Evolutionary conservation across 2,797 vertebrate species (phyloP), one percentile per base, ranked within the genome.

Genomic region (Anas bahamensis): DNA sequence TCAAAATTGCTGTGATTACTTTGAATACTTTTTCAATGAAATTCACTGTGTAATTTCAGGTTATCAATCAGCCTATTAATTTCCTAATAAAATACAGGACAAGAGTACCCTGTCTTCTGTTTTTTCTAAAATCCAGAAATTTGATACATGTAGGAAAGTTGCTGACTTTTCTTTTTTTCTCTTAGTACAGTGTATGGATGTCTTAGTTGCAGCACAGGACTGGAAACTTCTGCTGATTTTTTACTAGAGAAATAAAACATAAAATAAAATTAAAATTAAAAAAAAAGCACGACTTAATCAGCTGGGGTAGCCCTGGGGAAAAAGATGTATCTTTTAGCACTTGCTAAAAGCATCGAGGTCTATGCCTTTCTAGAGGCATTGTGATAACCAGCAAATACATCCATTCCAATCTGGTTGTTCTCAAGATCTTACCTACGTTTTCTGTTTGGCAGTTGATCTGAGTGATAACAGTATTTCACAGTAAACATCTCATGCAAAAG

Each of bases 41-140:
- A 94, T 81, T 95, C 70, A 75, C 68, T 53, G 2, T 97, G 96
- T 96, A 96, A 97, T 95, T 96, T 96, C 82, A 95, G 82, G 56
- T 85, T 95, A 85, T 87, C 93, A 70, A 94, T 93, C 89, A 91
- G 77, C 77, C 92, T 90, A 78, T 89, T 93, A 92, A 96, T 97
- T 97, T 98, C 97, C 84, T 96, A 98, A 97, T 98, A 98, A 98
- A 97, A 96, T 87, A 61, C 81, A 83, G 90, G 95, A 96, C 88
- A 95, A 89, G 80, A 93, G 31, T 82, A 56, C 50, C 78, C 61
- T 79, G 86, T 71, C 78, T 88, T 88, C 70, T 65, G 52, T 13
- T 96, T 92, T 50, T 95, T 94, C 69, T 76, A 39, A 88, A 88
- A 74, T 82, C 64, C 68, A 84, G 50, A 85, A 52, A 59, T 19